A percentile compares a stretch with the other conserved stretches of the same genome.
Evolutionary conservation across 2,797 vertebrate species (phyloP).

Genomic region (Cephalopachus bancanus): DNA sequence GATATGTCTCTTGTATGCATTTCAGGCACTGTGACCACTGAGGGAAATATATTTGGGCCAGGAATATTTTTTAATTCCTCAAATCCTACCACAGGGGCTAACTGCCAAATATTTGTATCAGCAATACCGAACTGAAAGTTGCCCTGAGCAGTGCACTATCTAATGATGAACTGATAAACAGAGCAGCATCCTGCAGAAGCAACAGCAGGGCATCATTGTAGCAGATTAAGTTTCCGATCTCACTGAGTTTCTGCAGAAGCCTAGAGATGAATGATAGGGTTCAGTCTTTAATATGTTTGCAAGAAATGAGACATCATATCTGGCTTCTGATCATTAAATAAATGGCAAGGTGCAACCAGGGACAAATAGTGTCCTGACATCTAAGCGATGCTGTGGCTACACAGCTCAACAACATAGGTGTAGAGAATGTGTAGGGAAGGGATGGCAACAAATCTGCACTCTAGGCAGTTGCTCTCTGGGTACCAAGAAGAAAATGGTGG

Average conservation of each 20-base stretch:
- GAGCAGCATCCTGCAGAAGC: slow-evolving; percentile 45
- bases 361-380: slow-evolving; percentile 14
- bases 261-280: not conserved
- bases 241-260: slow-evolving; percentile 13
- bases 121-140: slow-evolving; percentile 66
- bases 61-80: slow-evolving; percentile 63
- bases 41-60: slow-evolving; percentile 58
- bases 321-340: slow-evolving; percentile 68
- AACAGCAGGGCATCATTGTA: not conserved
- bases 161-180: slow-evolving; percentile 63
- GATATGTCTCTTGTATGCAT: slow-evolving; percentile 62
- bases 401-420: not conserved
- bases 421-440: slow-evolving; percentile 9
- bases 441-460: not conserved
- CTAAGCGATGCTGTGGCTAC: not conserved
- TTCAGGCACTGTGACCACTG: slow-evolving; percentile 56
- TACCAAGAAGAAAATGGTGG: slow-evolving; percentile 49
- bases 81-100: slow-evolving; percentile 69
- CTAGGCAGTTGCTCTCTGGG: not conserved
- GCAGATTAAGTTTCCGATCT: slow-evolving; percentile 37
- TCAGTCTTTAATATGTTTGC: slow-evolving; percentile 27
- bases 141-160: slow-evolving; percentile 49
- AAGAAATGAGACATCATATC: slow-evolving; percentile 57
- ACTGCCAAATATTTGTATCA: slow-evolving; percentile 71
- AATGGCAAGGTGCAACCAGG: slow-evolving; percentile 28